These are phyloP conservation scores for Rhyacophila brunnea DNA, from an alignment of 1,140 invertebrate species.

Conservation along the genomic window DNA sequence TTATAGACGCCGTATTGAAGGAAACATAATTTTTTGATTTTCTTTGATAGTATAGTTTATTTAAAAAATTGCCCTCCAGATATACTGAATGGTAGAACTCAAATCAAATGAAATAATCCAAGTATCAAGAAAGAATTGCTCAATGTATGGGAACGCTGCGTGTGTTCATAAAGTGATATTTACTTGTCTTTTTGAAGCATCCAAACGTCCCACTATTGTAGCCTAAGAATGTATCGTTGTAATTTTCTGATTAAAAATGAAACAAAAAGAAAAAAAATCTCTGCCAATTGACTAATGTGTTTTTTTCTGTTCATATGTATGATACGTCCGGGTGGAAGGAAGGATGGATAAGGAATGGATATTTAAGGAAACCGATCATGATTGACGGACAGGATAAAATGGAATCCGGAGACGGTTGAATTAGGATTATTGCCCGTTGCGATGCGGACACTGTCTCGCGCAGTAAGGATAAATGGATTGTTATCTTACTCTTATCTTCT, in stretches of 20 bases:
- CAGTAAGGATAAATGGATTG: slow-evolving; percentile 11
- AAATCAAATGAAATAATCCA: too few relatives aligned
- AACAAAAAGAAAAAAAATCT: not conserved
- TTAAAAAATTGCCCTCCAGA: too few relatives aligned
- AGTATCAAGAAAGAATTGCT: too few relatives aligned
- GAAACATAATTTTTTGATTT: too few relatives aligned
- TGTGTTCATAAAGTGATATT: too few relatives aligned
- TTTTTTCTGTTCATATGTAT: slow-evolving; percentile 37
- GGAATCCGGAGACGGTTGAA: too few relatives aligned
- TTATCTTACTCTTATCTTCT: not conserved
- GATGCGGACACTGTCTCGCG: not conserved
- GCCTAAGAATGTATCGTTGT: not conserved
- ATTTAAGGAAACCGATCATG: slow-evolving; percentile 21
- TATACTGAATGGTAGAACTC: too few relatives aligned
- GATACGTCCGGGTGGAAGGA: slow-evolving; percentile 30
- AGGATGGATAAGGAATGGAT: slow-evolving; percentile 30
- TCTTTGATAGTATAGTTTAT: too few relatives aligned
- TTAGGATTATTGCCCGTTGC: too few relatives aligned
- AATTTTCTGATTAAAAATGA: slow-evolving; percentile 7
- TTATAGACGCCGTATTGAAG: too few relatives aligned
- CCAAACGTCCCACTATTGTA: not conserved
- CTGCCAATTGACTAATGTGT: slow-evolving; percentile 30
- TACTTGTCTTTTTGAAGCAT: too few relatives aligned
- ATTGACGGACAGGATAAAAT: slow-evolving; percentile 10
- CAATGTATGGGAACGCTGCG: too few relatives aligned